Conservation (phyloP, 35 echinoderm and acorn worm genomes). For the Eucidaris tribuloides region DNA sequence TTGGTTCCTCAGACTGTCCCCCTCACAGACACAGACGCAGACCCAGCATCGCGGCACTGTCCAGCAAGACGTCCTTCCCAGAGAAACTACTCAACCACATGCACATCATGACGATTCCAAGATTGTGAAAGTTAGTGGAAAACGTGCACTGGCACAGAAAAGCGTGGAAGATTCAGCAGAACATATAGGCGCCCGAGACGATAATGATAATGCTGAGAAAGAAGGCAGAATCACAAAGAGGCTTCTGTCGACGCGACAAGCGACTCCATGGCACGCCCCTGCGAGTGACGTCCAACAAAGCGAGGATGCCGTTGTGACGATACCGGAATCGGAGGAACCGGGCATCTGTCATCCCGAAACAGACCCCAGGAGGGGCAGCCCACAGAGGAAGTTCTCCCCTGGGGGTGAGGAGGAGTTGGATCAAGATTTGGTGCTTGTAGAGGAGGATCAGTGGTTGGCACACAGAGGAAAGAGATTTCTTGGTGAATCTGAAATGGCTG, state of each 20-base stretch:
- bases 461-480: background rate
- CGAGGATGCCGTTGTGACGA: background rate
- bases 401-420: too few relatives aligned
- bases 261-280: background rate
- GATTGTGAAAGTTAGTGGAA: background rate
- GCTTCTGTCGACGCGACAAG: background rate
- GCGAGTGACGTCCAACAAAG: background rate
- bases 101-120: background rate
- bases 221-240: background rate
- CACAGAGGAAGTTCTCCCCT: background rate
- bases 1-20: constrained; percentile 34
- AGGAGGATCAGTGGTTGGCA: background rate
- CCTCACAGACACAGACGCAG: constrained; percentile 49
- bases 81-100: background rate
- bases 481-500: background rate
- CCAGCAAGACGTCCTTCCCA: too few relatives aligned
- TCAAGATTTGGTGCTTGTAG: constrained; percentile 9
- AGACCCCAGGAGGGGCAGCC: background rate
- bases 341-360: too few relatives aligned
- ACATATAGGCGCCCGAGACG: background rate
- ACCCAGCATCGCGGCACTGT: background rate
- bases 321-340: constrained; percentile 6
- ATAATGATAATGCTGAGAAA: background rate
- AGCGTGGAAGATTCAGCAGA: background rate
- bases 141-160: background rate